Base-by-base conservation (phyloP, 2,888 invertebrate species). In the Amblyteles armatorius region DNA sequence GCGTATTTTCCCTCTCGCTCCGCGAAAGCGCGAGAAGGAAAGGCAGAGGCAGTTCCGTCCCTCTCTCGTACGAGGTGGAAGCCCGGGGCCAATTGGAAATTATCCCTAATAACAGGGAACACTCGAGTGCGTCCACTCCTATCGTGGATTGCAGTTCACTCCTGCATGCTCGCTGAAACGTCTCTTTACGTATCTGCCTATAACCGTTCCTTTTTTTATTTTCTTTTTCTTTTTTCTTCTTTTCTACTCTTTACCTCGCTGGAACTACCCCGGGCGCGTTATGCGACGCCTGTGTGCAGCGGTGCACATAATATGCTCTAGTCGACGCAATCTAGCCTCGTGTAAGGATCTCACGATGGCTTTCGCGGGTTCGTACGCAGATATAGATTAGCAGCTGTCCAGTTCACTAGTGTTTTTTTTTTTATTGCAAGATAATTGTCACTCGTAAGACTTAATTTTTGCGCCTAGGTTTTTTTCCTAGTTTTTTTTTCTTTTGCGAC, bases 31-130 rank as follows among this genome's bases (percentile, higher is more conserved):
- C 60, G 68, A 72, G 50, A 36, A 81, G 40, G 79, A 72, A 29
- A 48, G 48, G 16, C 55, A 19, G 22, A 13, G 26, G 40, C 67
- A 29, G 67, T 67, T 77, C 36, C 50, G 63, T 65, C 48, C 65
- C 76, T 29, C 65, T 63, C 72, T 60, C 79, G 67, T 86, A 81
- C 52, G 88, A 90, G 88, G 88, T 90, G 87, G 88, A 84, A 88
- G 91, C 93, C 93, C 89, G 86, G 87, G 93, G 93, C 92, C 90
- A 90, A 92, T 92, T 93, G 93, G 93, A 94, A 93, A 93, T 94
- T 93, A 93, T 93, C 93, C 93, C 92, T 94, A 94, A 93, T 94
- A 94, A 93, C 93, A 93, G 93, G 93, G 93, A 93, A 92, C 89
- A 87, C 88, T 86, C 88, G 86, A 84, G 87, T 89, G 88, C 89